phyloP scores from a whole-genome alignment of 2,113 vertebrate species.

The Campylomormyrus numenius region DNA sequence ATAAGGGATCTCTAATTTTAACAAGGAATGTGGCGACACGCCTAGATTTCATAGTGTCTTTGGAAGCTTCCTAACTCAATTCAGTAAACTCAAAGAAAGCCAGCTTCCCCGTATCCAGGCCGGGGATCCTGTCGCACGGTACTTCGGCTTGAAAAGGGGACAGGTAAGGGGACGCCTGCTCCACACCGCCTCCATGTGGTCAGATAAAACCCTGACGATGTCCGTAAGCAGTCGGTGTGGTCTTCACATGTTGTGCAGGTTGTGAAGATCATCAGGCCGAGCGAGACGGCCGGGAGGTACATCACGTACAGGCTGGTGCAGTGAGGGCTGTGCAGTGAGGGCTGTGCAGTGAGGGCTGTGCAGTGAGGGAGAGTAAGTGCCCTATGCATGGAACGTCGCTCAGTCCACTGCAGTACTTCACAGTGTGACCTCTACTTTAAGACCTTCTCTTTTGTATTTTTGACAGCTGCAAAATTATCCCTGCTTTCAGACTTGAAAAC shows the following conservation, averaged over 20 bases:
- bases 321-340: slow-evolving; percentile 39
- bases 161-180: slow-evolving; percentile 66
- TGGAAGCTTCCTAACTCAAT: background rate
- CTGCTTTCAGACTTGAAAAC: background rate
- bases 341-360: slow-evolving; percentile 58
- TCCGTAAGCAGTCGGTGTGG: background rate
- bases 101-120: slow-evolving; percentile 94
- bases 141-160: slow-evolving; percentile 92
- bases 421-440: background rate
- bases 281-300: slow-evolving; percentile 88
- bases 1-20: background rate
- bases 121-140: slow-evolving; percentile 88
- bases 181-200: background rate
- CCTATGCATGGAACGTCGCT: background rate
- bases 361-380: slow-evolving; percentile 45
- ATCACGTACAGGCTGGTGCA: slow-evolving; percentile 96
- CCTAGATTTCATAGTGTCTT: background rate
- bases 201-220: background rate
- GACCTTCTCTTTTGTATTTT: background rate
- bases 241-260: slow-evolving; percentile 46
- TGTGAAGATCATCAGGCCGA: slow-evolving; percentile 94
- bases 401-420: background rate
- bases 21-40: background rate
- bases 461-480: background rate
- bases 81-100: slow-evolving; percentile 89